Base-by-base conservation (phyloP, 2,113 vertebrate genomes). In the Xerus inauris region DNA sequence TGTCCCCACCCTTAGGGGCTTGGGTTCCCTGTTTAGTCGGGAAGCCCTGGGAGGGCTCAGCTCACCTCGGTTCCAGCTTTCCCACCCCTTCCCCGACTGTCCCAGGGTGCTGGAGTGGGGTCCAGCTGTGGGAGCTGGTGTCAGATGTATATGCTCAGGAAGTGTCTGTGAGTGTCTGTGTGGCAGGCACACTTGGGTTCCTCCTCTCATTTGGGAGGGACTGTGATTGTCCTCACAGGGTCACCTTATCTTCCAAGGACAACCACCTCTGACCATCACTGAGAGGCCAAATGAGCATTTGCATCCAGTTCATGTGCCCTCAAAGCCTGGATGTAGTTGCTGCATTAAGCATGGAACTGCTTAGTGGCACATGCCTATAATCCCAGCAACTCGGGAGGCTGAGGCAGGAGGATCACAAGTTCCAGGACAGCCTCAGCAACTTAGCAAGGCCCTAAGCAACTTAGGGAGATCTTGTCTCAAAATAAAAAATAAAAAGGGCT, bases 111-210 rank as follows among this genome's bases (percentile, higher is more conserved):
- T 4, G n/a, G 62, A 38, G 5, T 0, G 38, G 24, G 42, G 62
- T 47, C 11, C 0, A 19, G 14, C 22, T 51, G n/a, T 16, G 40
- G 45, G 10, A 64, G 76, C 30, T 24, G 49, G 13, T 4, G 12
- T 47, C 1, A 26, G 42, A n/a, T 1, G 6, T 12, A 8, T 10
- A 20, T 8, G 0, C 42, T 28, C 2, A 30, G 40, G 0, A 0
- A 22, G 17, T 0, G 0, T 8, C 0, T 35, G 24, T 35, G 24
- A 30, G 24, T 6, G 26, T 10, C 4, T 13, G 3, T 5, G 87
- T 13, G 24, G 54, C 38, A 1, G 7, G 9, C 45, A 51, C 16
- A 12, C 35, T 14, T 20, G 24, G 1, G 6, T 6, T 59, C 62
- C 32, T 45, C 3, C 1, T 16, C 6, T 26, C 57, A 0, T 19